Evolutionary conservation across 2,797 vertebrate genomes (phyloP).

Genomic region (Synaphobranchus kaupii): DNA sequence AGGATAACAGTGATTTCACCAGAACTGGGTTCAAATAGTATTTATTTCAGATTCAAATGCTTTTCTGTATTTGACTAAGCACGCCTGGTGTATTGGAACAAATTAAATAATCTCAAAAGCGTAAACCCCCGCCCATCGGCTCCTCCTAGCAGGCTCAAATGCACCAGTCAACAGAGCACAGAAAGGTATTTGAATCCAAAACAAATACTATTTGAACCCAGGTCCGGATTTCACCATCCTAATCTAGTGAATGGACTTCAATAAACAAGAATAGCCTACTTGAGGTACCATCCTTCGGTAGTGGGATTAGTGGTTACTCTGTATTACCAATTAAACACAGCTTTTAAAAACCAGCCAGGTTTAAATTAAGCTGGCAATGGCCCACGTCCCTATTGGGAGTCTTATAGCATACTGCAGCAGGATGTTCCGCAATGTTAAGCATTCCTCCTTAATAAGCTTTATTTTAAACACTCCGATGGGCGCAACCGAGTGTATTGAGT

Average conservation of each 20-base stretch:
- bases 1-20: not conserved
- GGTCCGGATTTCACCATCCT: not conserved
- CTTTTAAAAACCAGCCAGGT: not conserved
- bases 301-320: not conserved
- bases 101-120: no score
- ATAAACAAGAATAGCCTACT: not conserved
- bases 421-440: no score
- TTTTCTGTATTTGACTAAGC: no score
- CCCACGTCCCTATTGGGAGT: not conserved
- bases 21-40: no score
- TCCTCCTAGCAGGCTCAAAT: no score
- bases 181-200: no score
- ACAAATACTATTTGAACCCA: no score
- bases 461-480: not conserved
- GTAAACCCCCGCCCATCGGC: no score
- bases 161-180: no score
- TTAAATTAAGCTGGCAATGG: not conserved
- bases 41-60: no score
- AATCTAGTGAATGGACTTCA: conserved; percentile 4
- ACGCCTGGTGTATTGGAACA: no score
- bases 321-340: not conserved
- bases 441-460: not conserved
- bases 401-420: not conserved
- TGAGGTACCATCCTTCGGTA: not conserved
- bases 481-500: not conserved